These are phyloP conservation scores for Karalla daura DNA, from an alignment of 2,797 vertebrate species.

Conservation along the genomic window DNA sequence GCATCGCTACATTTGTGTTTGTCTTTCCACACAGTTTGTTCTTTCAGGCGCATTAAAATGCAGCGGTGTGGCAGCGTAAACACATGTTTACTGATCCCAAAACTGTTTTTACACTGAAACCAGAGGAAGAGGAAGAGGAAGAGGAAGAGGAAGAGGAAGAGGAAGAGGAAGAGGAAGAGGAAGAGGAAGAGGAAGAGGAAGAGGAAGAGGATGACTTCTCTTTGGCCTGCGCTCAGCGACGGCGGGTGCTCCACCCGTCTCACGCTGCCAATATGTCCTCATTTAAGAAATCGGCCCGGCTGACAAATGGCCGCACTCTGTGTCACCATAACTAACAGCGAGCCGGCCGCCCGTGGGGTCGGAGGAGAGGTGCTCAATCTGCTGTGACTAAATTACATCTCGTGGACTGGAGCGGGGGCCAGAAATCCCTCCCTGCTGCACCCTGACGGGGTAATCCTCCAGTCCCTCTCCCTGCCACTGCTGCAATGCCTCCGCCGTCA, in stretches of 20 bases:
- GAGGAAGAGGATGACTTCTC: conserved; percentile 20
- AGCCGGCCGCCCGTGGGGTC: conserved; percentile 34
- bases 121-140: no score
- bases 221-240: conserved; percentile 28
- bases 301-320: conserved; percentile 60
- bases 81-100: background rate
- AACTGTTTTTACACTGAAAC: conserved; percentile 11
- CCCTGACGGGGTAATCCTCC: conserved; percentile 47
- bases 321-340: conserved; percentile 52
- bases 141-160: no score
- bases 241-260: conserved; percentile 10
- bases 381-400: conserved; percentile 59
- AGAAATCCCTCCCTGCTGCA: conserved; percentile 22
- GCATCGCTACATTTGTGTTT: conserved; percentile 46
- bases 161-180: no score
- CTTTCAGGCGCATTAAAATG: conserved; percentile 38
- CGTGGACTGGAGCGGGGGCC: conserved; percentile 34
- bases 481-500: conserved; percentile 25
- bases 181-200: no score
- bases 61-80: background rate
- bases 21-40: conserved; percentile 6
- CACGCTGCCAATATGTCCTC: conserved; percentile 60
- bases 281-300: conserved; percentile 50
- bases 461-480: conserved; percentile 34
- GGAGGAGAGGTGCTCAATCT: conserved; percentile 56